Conservation (phyloP, 2,888 invertebrate species). For the Fissipunctia ypsillon region DNA sequence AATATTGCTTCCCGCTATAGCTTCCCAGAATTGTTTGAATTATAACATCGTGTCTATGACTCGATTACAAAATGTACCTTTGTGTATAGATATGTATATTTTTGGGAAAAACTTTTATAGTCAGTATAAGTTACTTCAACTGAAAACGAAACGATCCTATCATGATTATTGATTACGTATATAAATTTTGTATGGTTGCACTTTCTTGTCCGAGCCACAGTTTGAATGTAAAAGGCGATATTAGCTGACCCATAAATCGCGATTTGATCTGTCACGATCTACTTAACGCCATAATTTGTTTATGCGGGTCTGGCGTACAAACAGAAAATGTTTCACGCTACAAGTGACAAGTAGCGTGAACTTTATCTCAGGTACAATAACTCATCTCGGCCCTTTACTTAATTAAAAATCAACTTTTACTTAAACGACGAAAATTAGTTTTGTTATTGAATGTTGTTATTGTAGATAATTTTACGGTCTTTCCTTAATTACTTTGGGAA, state of each 20-base stretch:
- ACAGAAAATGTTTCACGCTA: conserved; percentile 73
- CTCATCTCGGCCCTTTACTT: conserved; percentile 67
- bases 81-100: too few species aligned
- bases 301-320: conserved; percentile 64
- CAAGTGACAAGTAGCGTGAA: conserved; percentile 72
- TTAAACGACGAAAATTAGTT: conserved; percentile 42
- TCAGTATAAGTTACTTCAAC: too few species aligned
- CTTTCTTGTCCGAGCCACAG: conserved; percentile 73
- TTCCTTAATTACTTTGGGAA: neutral
- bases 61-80: neutral
- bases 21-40: conserved; percentile 40
- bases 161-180: conserved; percentile 33
- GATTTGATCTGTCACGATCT: conserved; percentile 87
- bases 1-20: conserved; percentile 17
- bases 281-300: conserved; percentile 80
- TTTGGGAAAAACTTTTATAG: neutral
- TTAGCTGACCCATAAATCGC: conserved; percentile 84
- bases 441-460: conserved; percentile 28
- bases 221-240: conserved; percentile 72
- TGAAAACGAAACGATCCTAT: too few species aligned
- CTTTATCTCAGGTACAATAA: conserved; percentile 63
- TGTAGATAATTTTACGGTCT: conserved; percentile 33
- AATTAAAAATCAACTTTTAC: conserved; percentile 67
- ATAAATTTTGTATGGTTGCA: conserved; percentile 45
- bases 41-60: conserved; percentile 12